Conservation (phyloP, 37 sponge, comb jelly and placozoan genomes). For the Lycopodina hypogea region DNA sequence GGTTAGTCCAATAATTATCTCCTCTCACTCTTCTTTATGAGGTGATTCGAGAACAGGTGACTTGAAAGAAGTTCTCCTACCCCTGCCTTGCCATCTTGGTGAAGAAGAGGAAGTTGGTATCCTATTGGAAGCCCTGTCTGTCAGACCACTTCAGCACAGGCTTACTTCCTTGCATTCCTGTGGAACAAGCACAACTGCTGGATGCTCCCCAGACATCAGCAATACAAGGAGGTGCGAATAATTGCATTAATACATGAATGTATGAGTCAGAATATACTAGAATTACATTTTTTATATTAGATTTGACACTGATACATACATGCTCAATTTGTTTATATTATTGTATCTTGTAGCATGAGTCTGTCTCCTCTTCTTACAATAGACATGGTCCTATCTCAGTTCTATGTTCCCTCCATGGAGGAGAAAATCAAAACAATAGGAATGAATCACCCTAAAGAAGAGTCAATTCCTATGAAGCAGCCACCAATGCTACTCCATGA, state of each 20-base stretch:
- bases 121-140: slow-evolving; percentile 21
- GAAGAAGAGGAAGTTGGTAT: slow-evolving; percentile 7
- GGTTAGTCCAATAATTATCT: neutral
- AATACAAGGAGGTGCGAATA: slow-evolving; percentile 17
- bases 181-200: neutral
- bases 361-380: slow-evolving; percentile 19
- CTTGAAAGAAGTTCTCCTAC: slow-evolving; percentile 58
- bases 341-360: no score
- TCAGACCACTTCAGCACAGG: slow-evolving; percentile 33
- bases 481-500: neutral
- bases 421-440: neutral
- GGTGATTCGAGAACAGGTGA: slow-evolving; percentile 52
- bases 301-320: neutral
- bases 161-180: slow-evolving; percentile 11
- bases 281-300: neutral
- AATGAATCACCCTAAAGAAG: neutral
- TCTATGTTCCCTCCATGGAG: slow-evolving; percentile 29
- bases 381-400: slow-evolving; percentile 55
- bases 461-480: neutral
- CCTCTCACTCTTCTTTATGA: no score
- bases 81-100: slow-evolving; percentile 30
- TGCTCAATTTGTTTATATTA: neutral
- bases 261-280: neutral
- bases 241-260: no score
- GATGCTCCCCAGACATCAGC: slow-evolving; percentile 41